Percentiles rank a stretch among this genome's conserved stretches.
phyloP scores from a whole-genome alignment of 2,797 vertebrate genomes.

The Rhynchotus rufescens region DNA sequence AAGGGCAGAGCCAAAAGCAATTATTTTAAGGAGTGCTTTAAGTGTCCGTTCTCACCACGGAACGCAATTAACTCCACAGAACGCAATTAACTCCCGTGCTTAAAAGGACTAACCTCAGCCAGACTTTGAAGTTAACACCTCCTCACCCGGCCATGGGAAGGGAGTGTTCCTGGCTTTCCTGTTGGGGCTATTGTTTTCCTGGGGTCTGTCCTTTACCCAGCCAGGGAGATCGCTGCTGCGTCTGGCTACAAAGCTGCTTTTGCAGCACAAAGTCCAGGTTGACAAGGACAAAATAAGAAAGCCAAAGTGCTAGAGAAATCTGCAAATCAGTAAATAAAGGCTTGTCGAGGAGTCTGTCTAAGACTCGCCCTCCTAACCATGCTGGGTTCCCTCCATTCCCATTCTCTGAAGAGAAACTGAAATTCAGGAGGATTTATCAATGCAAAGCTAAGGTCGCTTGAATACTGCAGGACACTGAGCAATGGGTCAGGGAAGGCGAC shows the following conservation, averaged over 20 bases:
- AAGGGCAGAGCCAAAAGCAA: neutral
- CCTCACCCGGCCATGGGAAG: constrained; percentile 52
- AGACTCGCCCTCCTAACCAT: neutral
- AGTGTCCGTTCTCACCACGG: neutral
- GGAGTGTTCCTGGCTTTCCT: constrained; percentile 71
- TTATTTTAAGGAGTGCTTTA: neutral
- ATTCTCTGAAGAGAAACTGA: neutral
- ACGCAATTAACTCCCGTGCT: constrained; percentile 33
- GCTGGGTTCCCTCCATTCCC: neutral
- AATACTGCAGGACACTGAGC: neutral
- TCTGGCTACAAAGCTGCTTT: neutral
- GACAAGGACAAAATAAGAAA: neutral
- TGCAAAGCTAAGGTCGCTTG: neutral
- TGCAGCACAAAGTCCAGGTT: neutral
- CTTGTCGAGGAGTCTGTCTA: neutral
- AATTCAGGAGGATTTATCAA: neutral
- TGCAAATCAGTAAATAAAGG: neutral
- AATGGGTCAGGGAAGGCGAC: neutral
- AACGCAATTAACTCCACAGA: constrained; percentile 20
- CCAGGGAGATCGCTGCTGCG: neutral
- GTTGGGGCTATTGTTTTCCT: constrained; percentile 58
- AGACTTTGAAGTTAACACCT: constrained; percentile 68
- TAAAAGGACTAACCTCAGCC: neutral
- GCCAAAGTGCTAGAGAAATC: accelerated
- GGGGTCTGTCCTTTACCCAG: constrained; percentile 31